Percentiles rank a stretch among this genome's conserved stretches.
These are phyloP conservation scores for Otus sunia DNA, from an alignment of 2,113 vertebrate species.

Conservation along the genomic window DNA sequence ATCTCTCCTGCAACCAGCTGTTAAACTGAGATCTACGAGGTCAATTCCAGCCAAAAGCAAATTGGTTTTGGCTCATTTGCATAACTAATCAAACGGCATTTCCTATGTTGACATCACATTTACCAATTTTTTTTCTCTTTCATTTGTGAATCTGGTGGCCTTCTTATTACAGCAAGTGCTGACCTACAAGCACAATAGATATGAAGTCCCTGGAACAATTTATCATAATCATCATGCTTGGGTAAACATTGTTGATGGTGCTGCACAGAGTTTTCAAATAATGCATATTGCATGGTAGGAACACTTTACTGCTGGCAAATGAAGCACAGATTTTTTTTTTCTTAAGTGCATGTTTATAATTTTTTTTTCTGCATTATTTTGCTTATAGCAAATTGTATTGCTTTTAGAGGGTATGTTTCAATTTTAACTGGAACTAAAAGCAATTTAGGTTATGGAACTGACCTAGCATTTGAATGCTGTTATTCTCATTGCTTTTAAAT, in stretches of 20 bases:
- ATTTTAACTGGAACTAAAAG: background rate
- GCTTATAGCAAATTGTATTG: background rate
- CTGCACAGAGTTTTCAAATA: conserved; percentile 8
- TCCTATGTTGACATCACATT: background rate
- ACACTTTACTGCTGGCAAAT: background rate
- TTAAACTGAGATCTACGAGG: background rate
- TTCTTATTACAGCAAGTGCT: background rate
- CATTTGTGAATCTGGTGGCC: background rate
- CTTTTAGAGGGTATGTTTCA: background rate
- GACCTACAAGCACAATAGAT: background rate
- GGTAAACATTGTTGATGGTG: conserved; percentile 3
- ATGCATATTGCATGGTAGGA: background rate
- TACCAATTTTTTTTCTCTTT: background rate
- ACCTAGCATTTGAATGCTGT: background rate
- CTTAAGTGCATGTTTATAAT: background rate
- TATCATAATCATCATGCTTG: conserved; percentile 21
- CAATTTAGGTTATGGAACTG: background rate
- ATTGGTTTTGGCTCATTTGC: background rate
- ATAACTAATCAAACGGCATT: background rate
- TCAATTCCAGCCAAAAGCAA: background rate
- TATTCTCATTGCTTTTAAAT: background rate
- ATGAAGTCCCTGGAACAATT: background rate
- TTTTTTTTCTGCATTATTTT: background rate
- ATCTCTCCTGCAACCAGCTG: background rate
- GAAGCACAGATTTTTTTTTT: background rate